Base-by-base conservation (phyloP, 2,113 vertebrate genomes). In the Dromas ardeola region DNA sequence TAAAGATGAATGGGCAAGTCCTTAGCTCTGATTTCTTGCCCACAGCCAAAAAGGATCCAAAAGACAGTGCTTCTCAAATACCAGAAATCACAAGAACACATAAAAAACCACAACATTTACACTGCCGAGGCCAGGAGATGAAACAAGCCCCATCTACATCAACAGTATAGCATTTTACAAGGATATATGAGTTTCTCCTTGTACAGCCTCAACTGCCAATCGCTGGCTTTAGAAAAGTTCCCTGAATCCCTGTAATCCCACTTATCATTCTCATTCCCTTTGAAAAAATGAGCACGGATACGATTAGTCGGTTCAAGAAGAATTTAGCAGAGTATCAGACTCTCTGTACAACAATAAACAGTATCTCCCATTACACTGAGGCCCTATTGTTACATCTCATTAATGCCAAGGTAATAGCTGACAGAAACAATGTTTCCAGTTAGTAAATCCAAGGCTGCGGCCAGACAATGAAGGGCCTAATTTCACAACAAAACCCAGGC, bases 401-500 rank as follows among this genome's bases (percentile, higher is more conserved):
- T 95, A 95, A 93, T 63, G 19, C 30, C 36, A 85, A 69, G 13
- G 58, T 36, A 92, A 89, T 42, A 81, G 18, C 23, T 78, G 49
- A 76, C 70, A 84, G 69, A 92, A 91, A 79, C 18, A 65, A 36
- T 23, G 82, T 91, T 94, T 89, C 56, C 43, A 76, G 73, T 69
- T 93, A 38, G 12, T 11, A 96, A 52, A 69, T 38, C 43, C 43
- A 84, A 76, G 76, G 93, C 52, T 42, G 84, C 56, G 79, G 27
- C 5, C 61, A 94, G 59, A 78, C 65, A 81, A 84, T 4, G 34
- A 89, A 85, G 36, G 8, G 15, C 19, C 36, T 87, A 85, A 25
- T 90, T 94, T 90, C 81, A 90, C 87, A 93, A 85, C 78, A 97
- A 88, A 96, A 85, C 34, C 62, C 53, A 80, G 32, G 66, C 62